These are phyloP conservation scores for Hyalella azteca DNA, from an alignment of 2,888 invertebrate species.

Conservation along the genomic window DNA sequence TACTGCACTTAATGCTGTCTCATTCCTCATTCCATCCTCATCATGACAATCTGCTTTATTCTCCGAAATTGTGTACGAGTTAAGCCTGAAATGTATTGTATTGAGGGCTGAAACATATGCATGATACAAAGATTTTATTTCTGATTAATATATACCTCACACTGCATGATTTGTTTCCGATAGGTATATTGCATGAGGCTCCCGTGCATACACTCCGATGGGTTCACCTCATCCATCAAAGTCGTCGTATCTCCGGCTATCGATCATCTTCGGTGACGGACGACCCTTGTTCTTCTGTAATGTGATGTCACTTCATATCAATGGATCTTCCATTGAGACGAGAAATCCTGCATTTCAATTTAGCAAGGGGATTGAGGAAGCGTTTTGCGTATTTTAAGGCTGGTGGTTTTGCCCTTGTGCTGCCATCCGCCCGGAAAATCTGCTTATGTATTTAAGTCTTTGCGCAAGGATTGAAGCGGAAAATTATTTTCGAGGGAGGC, in stretches of 20 bases:
- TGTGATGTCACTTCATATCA: not conserved
- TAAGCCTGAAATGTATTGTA: no score
- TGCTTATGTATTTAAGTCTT: conserved; percentile 14
- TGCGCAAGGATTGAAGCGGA: conserved; percentile 7
- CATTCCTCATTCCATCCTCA: no score
- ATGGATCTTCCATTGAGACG: no score
- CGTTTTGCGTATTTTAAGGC: not conserved
- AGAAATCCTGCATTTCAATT: not conserved
- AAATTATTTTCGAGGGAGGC: conserved; percentile 8
- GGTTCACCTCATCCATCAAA: not conserved
- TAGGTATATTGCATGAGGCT: no score
- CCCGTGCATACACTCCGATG: not conserved
- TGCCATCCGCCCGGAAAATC: not conserved
- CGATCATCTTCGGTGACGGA: not conserved
- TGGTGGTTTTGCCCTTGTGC: not conserved
- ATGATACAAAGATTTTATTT: no score
- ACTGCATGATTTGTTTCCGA: no score
- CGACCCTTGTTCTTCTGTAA: not conserved
- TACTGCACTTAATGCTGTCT: no score
- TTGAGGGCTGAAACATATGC: no score
- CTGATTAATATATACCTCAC: no score
- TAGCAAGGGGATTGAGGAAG: not conserved
- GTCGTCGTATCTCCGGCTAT: not conserved
- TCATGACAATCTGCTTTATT: no score
- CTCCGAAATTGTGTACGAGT: no score